A percentile compares a stretch with the other conserved stretches of the same genome.
phyloP scores from a whole-genome alignment of 2,797 vertebrate species.

The Taeniopygia guttata region DNA sequence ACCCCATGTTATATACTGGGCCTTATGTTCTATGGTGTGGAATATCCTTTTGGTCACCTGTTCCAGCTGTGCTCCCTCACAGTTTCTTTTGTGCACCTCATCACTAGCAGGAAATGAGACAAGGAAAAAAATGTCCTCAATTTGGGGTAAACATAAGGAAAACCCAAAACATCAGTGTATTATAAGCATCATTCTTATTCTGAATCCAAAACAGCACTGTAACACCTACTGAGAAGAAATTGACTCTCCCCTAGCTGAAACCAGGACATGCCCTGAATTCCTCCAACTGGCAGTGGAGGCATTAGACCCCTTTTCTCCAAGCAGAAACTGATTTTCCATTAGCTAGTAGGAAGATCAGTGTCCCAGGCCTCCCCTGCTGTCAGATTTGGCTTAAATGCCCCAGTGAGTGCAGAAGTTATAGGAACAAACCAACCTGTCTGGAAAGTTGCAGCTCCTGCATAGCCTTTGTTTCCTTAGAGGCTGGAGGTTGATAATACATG shows the following conservation, averaged over 20 bases:
- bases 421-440: background rate
- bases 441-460: background rate
- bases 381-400: background rate
- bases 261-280: background rate
- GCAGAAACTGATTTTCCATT: background rate
- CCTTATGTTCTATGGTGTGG: background rate
- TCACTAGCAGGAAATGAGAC: background rate
- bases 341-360: background rate
- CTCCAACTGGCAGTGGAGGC: background rate
- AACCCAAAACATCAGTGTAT: accelerated
- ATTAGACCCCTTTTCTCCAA: background rate
- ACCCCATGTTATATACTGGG: background rate
- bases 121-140: accelerated
- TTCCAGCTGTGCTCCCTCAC: background rate
- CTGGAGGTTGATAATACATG: background rate
- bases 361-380: background rate
- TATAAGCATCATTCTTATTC: background rate
- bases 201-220: background rate
- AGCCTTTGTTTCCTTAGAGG: background rate
- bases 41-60: background rate
- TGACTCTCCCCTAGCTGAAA: background rate
- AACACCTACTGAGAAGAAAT: background rate
- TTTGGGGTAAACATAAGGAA: background rate
- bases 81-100: background rate
- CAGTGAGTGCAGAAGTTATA: background rate